phyloP scores from a whole-genome alignment of 2,113 vertebrate species.

The Fukomys damarensis region DNA sequence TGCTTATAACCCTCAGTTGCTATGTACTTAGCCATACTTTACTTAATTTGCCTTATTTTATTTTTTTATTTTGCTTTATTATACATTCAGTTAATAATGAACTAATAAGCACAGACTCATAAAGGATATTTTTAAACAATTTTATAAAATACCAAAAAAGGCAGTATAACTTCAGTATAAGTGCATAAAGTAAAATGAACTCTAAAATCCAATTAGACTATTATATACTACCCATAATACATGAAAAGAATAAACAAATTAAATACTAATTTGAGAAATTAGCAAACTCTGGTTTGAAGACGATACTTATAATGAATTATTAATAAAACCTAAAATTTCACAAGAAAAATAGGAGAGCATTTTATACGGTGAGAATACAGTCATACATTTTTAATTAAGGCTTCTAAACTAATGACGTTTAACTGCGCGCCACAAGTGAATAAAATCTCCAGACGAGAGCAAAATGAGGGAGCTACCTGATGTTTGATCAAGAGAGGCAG shows the following conservation, averaged over 20 bases:
- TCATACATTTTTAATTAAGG: conserved; percentile 47
- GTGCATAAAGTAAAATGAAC: background rate
- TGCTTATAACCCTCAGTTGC: background rate
- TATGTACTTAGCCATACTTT: background rate
- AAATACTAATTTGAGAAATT: conserved; percentile 29
- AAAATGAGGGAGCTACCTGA: background rate
- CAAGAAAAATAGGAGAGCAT: background rate
- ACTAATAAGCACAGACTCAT: background rate
- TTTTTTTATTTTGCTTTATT: background rate
- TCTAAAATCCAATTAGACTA: conserved; percentile 36
- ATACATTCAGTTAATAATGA: background rate
- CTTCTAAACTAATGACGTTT: conserved; percentile 39
- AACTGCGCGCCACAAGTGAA: background rate
- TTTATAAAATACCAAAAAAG: conserved; percentile 61
- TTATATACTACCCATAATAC: background rate
- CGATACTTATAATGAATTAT: background rate
- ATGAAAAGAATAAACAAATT: conserved; percentile 5
- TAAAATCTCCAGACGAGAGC: background rate
- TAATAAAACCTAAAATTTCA: conserved; percentile 44
- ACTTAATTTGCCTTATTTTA: background rate
- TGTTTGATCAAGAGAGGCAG: background rate
- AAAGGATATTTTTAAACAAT: conserved; percentile 12
- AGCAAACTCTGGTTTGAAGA: conserved; percentile 5
- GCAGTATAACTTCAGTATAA: background rate
- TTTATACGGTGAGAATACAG: conserved; percentile 19